These are phyloP conservation scores for Dusona sp. DNA, from an alignment of 2,888 invertebrate species.

Conservation along the genomic window DNA sequence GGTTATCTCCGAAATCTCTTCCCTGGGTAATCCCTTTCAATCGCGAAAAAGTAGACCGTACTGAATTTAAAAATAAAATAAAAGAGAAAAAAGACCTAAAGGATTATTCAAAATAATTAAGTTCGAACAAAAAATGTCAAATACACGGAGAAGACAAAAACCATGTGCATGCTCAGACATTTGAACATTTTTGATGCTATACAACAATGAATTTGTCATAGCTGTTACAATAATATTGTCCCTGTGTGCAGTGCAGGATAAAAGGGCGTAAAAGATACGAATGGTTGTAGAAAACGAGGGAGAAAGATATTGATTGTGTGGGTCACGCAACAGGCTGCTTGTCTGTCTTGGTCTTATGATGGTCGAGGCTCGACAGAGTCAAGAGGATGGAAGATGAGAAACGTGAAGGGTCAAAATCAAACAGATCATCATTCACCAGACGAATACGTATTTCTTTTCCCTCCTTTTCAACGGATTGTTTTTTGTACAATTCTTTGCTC, in stretches of 20 bases:
- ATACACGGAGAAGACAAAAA: background rate
- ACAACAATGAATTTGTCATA: background rate
- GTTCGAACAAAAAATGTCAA: background rate
- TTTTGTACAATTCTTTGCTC: background rate
- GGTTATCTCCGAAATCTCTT: slow-evolving; percentile 13
- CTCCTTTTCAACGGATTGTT: background rate
- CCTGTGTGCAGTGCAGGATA: background rate
- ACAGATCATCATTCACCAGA: slow-evolving; percentile 24
- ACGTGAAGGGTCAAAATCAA: slow-evolving; percentile 1
- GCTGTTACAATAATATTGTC: background rate
- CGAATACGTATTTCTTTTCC: background rate
- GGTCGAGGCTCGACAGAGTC: slow-evolving; percentile 55
- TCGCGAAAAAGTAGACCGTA: background rate
- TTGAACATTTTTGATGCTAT: background rate
- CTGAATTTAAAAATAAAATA: background rate
- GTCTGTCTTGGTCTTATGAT: slow-evolving; percentile 58
- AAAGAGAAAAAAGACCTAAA: background rate
- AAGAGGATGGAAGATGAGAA: slow-evolving; percentile 32
- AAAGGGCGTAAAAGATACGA: slow-evolving; percentile 11
- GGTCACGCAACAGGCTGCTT: slow-evolving; percentile 75
- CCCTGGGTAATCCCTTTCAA: background rate
- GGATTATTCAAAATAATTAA: background rate
- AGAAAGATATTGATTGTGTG: slow-evolving; percentile 71
- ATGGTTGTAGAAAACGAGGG: slow-evolving; percentile 31
- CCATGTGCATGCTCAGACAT: background rate